Evolutionary conservation across 1,140 invertebrate genomes (phyloP), one percentile per base, ranked within the genome.

Genomic region (Cheumatopsyche charites): DNA sequence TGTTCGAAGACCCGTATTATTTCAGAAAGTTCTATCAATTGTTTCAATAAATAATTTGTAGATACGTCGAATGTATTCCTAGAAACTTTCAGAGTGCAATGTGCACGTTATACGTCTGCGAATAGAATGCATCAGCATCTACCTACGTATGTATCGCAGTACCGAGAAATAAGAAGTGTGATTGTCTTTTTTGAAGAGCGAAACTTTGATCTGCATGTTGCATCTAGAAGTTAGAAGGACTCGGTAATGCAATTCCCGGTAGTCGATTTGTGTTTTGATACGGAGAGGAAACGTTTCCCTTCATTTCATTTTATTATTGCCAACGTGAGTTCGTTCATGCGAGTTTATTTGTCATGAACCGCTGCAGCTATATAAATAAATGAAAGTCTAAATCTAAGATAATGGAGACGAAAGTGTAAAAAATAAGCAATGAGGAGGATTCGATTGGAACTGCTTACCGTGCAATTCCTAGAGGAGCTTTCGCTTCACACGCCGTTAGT

Each of bases 161-260:
- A 63, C 29, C 26, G 62, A 63, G 62, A 63, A 63, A 26, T 26
- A 63, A 26, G 62, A 67, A 67, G 45, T 47, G 15, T 25, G 65
- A 41, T 67, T 19, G 65, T 67, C 13, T 67, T 67, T 47, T 47
- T 49, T 12, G n/a, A 15, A 6, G 25, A 41, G 43, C 29, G 12
- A 17, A 65, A 65, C 62, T 65, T 65, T 65, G 62, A 67, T 67
- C 65, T 67, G 65, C 65, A 67, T 67, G 65, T 23, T 47, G 43
- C 65, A 67, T 67, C 65, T 67, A 19, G 43, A 25, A 47, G 11
- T 12, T 45, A 21, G 17, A 62, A 62, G 58, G 19, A 13, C 58
- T 62, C 17, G 9, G 26, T 21, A 26, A 43, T 49, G 43, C 45
- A 66, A 45, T 52, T 13, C 65, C n/a, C 23, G 43, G 43, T n/a